phyloP scores from a whole-genome alignment of 2,888 invertebrate genomes.

The Argynnis bischoffii region DNA sequence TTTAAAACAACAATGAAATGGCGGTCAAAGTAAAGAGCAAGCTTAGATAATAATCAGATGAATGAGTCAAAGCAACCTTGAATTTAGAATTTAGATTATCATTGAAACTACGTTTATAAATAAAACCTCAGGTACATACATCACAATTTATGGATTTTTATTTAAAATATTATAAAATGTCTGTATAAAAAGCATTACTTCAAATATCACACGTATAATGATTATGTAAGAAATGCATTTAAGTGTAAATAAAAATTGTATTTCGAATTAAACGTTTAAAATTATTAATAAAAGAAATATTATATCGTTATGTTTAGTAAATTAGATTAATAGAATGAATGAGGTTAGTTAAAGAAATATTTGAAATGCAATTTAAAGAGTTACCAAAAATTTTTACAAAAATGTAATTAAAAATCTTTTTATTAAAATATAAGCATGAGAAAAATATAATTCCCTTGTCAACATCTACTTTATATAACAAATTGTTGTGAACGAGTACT shows the following conservation, averaged over 20 bases:
- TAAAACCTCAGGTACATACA: constrained; percentile 15
- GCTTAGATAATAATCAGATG: constrained; percentile 32
- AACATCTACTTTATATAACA: constrained; percentile 18
- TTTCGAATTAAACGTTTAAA: too few species aligned
- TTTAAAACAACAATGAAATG: constrained; percentile 2
- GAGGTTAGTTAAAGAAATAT: too few species aligned
- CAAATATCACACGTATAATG: too few species aligned
- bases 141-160: not conserved
- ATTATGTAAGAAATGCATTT: too few species aligned
- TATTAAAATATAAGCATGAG: not conserved
- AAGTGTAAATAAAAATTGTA: too few species aligned
- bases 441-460: constrained; percentile 2
- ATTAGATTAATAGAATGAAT: too few species aligned
- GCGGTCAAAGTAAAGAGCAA: constrained; percentile 11
- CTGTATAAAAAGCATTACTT: too few species aligned
- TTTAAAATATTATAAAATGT: too few species aligned
- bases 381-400: too few species aligned
- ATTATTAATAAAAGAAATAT: too few species aligned
- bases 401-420: not conserved
- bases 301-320: too few species aligned
- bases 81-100: constrained; percentile 20
- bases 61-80: constrained; percentile 37
- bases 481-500: constrained; percentile 26
- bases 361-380: too few species aligned
- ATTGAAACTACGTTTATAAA: constrained; percentile 13